Evolutionary conservation across 1,140 invertebrate genomes (phyloP), one percentile per base, ranked within the genome.

Genomic region (Ceratina calcarata): DNA sequence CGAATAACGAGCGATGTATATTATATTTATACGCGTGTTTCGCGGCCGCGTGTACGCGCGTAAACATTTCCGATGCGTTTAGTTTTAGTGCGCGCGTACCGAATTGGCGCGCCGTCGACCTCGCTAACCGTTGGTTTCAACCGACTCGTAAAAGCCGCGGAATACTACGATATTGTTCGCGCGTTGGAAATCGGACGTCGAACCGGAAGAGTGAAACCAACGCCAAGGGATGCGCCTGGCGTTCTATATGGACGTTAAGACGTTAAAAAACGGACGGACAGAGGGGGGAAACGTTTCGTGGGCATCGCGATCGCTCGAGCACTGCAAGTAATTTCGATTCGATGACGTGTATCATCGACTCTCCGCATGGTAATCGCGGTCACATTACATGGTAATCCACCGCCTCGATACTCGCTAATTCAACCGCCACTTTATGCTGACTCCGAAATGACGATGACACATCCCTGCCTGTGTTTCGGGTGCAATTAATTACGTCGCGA

Each of bases 401-500:
- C 87, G 87, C 53, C 53, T 60, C 86, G 87, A 80, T 87, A 81
- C 65, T 82, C 80, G 83, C 84, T 90, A 91, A 90, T 91, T 84
- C 86, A 84, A 73, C 75, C 81, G 85, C 89, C 37, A 89, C 89
- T 89, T 88, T 90, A 74, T 86, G 83, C 84, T 87, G 87, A 90
- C 88, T 89, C 79, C 60, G 80, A 89, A 89, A 90, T 89, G 90
- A 91, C 89, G 90, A 88, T 91, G 87, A 91, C 90, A 85, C 88
- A 89, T 90, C 86, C 88, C 80, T 75, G 88, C 6, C 37, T 10
- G 37, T 45, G 90, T 91, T 90, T 89, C 86, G 88, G 89, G 88
- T 7, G 37, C 89, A 90, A 91, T 93, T 92, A 93, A 92, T 93
- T 93, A 91, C 89, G 80, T 81, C 84, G 82, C 85, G 82, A 87